These are phyloP conservation scores for Latrodectus elegans DNA, from an alignment of 2,888 invertebrate species.

Conservation along the genomic window DNA sequence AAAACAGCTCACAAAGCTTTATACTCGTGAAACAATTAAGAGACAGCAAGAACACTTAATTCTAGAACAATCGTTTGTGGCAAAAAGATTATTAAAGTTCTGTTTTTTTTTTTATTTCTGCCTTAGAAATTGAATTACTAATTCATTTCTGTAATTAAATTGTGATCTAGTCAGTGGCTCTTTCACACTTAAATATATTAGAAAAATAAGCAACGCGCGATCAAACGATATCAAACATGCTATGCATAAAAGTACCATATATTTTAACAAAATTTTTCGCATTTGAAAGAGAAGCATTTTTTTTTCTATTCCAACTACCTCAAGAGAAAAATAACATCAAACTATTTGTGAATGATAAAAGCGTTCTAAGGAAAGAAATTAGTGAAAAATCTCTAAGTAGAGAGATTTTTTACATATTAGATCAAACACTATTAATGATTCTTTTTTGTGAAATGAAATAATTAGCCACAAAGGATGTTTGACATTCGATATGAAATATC, in stretches of 20 bases:
- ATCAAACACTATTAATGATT: constrained; percentile 18
- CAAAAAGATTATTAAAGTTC: constrained; percentile 25
- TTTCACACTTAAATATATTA: background rate
- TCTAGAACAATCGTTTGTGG: constrained; percentile 31
- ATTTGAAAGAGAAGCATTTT: background rate
- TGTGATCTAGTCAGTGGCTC: background rate
- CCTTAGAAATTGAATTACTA: background rate
- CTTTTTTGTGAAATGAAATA: constrained; percentile 8
- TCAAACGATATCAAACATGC: background rate
- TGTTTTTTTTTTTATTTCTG: background rate
- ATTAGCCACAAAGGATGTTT: constrained; percentile 19
- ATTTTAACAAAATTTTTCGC: background rate
- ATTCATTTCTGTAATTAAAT: constrained; percentile 12
- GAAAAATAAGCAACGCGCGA: background rate
- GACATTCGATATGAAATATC: constrained; percentile 20
- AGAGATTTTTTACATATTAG: background rate
- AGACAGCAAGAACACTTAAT: constrained; percentile 34
- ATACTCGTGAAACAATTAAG: constrained; percentile 34
- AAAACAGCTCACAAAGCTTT: background rate
- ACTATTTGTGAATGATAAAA: background rate
- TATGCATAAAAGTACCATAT: background rate
- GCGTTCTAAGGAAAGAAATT: too few relatives aligned
- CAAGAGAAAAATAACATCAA: background rate
- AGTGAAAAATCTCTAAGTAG: too few relatives aligned
- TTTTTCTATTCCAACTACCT: background rate